Evolutionary conservation across 2,888 invertebrate species (phyloP).

Genomic region (Plagiodera versicolora): DNA sequence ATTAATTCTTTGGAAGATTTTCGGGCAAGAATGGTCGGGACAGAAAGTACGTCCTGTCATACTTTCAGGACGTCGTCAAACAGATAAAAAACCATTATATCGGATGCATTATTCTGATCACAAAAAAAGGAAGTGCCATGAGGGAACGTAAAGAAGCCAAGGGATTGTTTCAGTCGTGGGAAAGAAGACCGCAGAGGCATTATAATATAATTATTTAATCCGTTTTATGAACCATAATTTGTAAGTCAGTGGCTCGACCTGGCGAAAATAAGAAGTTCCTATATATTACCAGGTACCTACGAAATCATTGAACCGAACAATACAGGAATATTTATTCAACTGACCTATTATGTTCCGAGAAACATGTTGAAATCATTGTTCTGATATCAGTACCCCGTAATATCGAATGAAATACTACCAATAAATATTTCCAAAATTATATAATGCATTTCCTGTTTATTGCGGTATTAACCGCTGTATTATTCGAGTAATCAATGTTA

Average conservation of each 20-base stretch:
- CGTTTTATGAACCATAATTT: constrained; percentile 11
- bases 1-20: too few species aligned
- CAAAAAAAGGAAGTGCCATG: constrained; percentile 12
- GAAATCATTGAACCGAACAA: neutral
- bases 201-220: constrained; percentile 18
- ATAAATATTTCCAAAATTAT: too few species aligned
- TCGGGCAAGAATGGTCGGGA: too few species aligned
- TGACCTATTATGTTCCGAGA: too few species aligned
- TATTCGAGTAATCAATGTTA: too few species aligned
- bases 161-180: constrained; percentile 21
- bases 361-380: too few species aligned
- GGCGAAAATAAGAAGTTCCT: neutral
- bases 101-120: neutral
- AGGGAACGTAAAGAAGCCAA: constrained; percentile 2
- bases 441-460: too few species aligned
- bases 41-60: too few species aligned
- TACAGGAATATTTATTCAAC: neutral
- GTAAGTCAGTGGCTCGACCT: constrained; percentile 10
- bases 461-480: too few species aligned
- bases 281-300: neutral
- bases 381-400: too few species aligned
- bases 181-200: constrained; percentile 13
- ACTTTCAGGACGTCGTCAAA: neutral
- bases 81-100: neutral
- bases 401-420: too few species aligned